Base-by-base conservation (phyloP, 64 coral and sea anemone species). In the Porites australiensis region DNA sequence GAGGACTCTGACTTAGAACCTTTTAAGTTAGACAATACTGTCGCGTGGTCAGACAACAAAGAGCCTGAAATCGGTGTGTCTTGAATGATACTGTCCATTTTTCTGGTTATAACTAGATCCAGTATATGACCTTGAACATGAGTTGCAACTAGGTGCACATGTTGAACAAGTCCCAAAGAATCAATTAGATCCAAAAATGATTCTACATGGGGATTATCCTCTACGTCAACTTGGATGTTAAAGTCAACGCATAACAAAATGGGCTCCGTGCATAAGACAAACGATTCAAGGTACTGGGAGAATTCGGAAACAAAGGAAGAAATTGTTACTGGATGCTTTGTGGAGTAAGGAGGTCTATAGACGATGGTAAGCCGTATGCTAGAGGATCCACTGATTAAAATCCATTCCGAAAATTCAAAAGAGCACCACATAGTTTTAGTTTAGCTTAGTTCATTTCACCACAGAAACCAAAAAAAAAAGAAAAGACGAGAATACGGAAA, bases 211-310 rank as follows among this genome's bases (percentile, higher is more conserved):
- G 44, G 67, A 83, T 83, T 54, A 16, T 61, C 22, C 2, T 19
- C 12, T 4, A 27, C 51, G 63, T 82, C 64, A 68, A 73, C 67
- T 54, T 71, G 64, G 15, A 82, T 82, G 47, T 73, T 91, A 60
- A 89, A 89, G 44, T 77, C 87, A 6, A 50, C 64, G 48, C 48
- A 71, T 18, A 90, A 74, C 50, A 89, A 43, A 8, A 89, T 4
- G 52, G 72, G 87, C 51, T 89, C 87, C 18, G 74, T 90, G 74
- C 52, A 90, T 62, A 90, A 64, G 58, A 78, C 74, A 48, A 90
- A 90, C 15, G 92, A 93, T 55, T 93, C 92, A 2, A 93, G 63
- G 59, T 93, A 93, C 67, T 79, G 72, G 57, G 83, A 63, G 68
- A 93, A 93, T 12, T 93, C 83, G 27, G 83, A 62, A 55, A 93